These are phyloP conservation scores for Heliconius congener DNA, from an alignment of 1,140 invertebrate species.

Conservation along the genomic window DNA sequence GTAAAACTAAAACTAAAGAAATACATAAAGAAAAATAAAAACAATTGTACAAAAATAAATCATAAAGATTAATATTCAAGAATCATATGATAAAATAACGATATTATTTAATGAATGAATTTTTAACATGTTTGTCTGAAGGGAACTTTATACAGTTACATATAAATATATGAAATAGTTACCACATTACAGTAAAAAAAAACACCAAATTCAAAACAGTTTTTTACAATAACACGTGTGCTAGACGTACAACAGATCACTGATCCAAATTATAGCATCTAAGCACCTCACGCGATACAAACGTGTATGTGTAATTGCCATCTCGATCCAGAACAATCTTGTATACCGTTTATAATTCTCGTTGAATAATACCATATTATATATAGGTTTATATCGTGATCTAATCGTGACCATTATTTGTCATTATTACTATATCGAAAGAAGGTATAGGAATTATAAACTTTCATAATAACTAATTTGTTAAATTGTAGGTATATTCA, in stretches of 20 bases:
- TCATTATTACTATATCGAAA: not conserved
- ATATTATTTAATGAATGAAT: too few relatives aligned
- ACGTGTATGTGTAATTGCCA: not conserved
- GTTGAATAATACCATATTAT: not conserved
- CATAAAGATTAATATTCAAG: too few relatives aligned
- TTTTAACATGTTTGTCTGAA: too few relatives aligned
- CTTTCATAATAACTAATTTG: not conserved
- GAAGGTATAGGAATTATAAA: not conserved
- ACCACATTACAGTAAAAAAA: not conserved
- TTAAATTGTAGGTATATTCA: too few relatives aligned
- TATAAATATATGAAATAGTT: too few relatives aligned
- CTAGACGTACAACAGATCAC: not conserved
- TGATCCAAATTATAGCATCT: constrained; percentile 9
- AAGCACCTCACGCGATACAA: constrained; percentile 5
- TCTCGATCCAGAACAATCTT: not conserved
- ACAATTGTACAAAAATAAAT: too few relatives aligned
- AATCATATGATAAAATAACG: too few relatives aligned
- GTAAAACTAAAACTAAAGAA: too few relatives aligned
- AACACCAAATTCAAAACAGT: not conserved
- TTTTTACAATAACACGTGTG: not conserved
- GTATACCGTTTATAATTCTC: not conserved
- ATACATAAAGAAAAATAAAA: too few relatives aligned
- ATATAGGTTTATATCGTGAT: too few relatives aligned
- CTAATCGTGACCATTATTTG: not conserved
- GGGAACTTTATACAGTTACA: too few relatives aligned